A percentile compares a stretch with the other conserved stretches of the same genome.
Conservation (phyloP, 2,888 invertebrate species). For the Helicoverpa assulta region DNA sequence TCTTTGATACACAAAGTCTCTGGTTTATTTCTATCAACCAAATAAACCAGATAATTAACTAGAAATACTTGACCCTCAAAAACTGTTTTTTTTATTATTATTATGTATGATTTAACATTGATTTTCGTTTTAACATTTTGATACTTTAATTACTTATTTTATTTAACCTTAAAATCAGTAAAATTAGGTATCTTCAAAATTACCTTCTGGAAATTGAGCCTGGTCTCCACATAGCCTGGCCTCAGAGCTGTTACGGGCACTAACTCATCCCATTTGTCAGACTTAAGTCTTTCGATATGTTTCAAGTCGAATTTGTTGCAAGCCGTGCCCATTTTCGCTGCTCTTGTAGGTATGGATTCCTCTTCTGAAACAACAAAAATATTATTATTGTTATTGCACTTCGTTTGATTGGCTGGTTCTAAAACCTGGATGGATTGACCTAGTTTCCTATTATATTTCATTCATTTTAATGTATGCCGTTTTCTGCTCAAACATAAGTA, state of each 20-base stretch:
- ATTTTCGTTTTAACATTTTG: no score
- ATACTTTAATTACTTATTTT: no score
- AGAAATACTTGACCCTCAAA: no score
- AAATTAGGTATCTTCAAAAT: slow-evolving; percentile 28
- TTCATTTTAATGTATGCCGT: background rate
- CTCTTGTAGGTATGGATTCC: slow-evolving; percentile 82
- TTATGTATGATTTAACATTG: no score
- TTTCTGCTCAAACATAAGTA: no score
- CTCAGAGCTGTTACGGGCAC: slow-evolving; percentile 88
- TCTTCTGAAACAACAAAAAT: slow-evolving; percentile 80
- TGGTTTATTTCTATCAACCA: no score
- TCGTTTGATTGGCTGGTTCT: background rate
- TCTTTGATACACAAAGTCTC: no score
- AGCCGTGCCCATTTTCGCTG: slow-evolving; percentile 86
- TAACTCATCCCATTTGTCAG: slow-evolving; percentile 90
- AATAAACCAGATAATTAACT: no score
- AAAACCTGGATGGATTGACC: background rate
- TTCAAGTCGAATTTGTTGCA: slow-evolving; percentile 83
- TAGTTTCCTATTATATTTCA: background rate
- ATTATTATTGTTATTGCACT: slow-evolving; percentile 8
- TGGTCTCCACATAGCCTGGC: slow-evolving; percentile 90
- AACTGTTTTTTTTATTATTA: no score
- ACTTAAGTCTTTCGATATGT: slow-evolving; percentile 81
- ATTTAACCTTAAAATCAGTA: background rate
- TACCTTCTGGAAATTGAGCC: slow-evolving; percentile 90